phyloP scores from a whole-genome alignment of 2,888 invertebrate genomes.

The Psylliodes chrysocephalus region DNA sequence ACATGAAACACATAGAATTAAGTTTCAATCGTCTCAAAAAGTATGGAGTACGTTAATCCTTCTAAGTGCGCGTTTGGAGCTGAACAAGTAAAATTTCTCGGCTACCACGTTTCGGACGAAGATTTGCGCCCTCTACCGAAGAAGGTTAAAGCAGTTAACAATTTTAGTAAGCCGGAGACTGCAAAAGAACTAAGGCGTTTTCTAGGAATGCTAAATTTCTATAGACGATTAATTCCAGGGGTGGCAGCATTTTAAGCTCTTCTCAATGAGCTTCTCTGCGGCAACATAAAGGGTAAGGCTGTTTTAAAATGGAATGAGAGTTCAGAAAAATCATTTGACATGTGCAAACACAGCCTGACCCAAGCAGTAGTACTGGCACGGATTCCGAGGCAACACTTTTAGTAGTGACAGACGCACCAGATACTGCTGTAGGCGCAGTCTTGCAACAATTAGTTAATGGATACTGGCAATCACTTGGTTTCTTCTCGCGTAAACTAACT shows the following conservation, averaged over 20 bases:
- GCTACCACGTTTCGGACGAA: constrained; percentile 55
- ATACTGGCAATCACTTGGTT: neutral
- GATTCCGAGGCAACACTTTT: neutral
- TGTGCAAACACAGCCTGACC: neutral
- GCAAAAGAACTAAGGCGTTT: too few relatives aligned
- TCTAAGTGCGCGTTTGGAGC: constrained; percentile 51
- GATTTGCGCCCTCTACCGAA: too few relatives aligned
- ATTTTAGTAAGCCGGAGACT: too few relatives aligned
- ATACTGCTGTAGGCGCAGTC: constrained; percentile 26
- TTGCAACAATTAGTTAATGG: neutral
- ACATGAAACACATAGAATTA: constrained; percentile 47
- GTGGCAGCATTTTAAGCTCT: too few relatives aligned
- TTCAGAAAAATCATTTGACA: too few relatives aligned
- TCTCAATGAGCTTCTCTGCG: constrained; percentile 43
- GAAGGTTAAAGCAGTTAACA: too few relatives aligned
- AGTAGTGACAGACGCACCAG: neutral
- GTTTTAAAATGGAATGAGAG: neutral
- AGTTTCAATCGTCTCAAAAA: constrained; percentile 48
- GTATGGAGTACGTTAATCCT: constrained; percentile 53
- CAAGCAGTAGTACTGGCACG: neutral
- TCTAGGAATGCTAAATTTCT: too few relatives aligned
- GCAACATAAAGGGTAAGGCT: neutral
- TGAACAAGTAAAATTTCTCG: constrained; percentile 34
- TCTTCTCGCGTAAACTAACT: neutral
- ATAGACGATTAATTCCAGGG: too few relatives aligned